Percentiles rank a stretch among this genome's conserved stretches.
phyloP scores from a whole-genome alignment of 53 echinoderm and acorn worm genomes.

The Hippasteria phrygiana region DNA sequence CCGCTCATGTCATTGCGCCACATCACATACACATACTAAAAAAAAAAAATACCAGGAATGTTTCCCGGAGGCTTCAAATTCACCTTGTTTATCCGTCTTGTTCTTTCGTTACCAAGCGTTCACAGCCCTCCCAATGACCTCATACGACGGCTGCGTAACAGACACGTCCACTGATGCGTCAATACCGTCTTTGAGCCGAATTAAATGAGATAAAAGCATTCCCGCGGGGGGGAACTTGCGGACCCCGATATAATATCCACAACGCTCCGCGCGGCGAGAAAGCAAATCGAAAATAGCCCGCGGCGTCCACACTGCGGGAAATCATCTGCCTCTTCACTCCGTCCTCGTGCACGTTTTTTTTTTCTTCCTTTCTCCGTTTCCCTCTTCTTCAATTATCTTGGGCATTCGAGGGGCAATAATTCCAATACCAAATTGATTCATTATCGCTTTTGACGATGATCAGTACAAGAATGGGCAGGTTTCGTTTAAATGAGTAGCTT shows the following conservation, averaged over 20 bases:
- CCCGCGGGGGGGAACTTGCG: constrained; percentile 20
- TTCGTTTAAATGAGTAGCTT: neutral
- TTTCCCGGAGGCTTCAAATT: no score
- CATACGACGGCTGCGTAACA: constrained; percentile 42
- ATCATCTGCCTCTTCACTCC: neutral
- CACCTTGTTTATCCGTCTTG: no score
- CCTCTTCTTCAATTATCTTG: neutral
- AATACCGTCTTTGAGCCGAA: constrained; percentile 23
- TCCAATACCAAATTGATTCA: constrained; percentile 8
- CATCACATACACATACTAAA: no score
- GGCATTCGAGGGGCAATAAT: neutral
- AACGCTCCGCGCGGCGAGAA: neutral
- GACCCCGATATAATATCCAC: neutral
- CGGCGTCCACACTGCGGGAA: neutral
- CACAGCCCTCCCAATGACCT: neutral
- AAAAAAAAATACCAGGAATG: no score
- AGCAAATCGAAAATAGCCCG: neutral
- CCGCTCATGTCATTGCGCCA: no score
- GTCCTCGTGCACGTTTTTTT: neutral
- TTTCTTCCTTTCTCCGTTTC: no score
- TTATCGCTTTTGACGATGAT: neutral
- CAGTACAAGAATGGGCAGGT: neutral
- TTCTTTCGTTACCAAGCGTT: neutral
- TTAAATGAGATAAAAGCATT: constrained; percentile 41
- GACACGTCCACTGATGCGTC: constrained; percentile 50